Conservation (phyloP, 2,797 vertebrate species). For the Picus viridis region DNA sequence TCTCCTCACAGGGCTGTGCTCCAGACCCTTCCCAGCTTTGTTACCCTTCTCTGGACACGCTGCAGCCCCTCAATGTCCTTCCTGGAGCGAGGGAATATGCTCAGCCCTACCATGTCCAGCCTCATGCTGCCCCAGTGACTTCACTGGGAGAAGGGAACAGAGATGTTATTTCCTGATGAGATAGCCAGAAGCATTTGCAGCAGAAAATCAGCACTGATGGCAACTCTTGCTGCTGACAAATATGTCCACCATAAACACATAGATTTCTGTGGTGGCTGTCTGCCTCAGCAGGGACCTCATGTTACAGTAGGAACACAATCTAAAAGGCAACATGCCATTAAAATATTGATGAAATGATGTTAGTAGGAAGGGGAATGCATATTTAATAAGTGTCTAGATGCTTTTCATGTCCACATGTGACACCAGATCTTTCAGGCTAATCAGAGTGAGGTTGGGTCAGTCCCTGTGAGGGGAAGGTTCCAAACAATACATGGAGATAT, state of each 20-base stretch:
- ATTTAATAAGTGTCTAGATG: conserved; percentile 55
- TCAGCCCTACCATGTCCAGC: background rate
- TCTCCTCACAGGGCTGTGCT: too few species aligned
- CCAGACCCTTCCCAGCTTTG: too few species aligned
- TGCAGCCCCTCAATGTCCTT: too few species aligned
- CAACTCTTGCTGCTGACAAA: background rate
- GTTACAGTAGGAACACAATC: conserved; percentile 23
- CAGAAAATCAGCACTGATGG: background rate
- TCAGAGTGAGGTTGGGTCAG: background rate
- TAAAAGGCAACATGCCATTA: conserved; percentile 47
- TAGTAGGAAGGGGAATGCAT: conserved; percentile 44
- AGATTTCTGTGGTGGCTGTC: background rate
- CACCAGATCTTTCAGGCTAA: conserved; percentile 39
- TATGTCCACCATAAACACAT: background rate
- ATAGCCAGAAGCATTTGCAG: background rate
- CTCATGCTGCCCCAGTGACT: background rate
- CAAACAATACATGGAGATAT: background rate
- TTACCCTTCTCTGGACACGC: too few species aligned
- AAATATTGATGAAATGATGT: conserved; percentile 63
- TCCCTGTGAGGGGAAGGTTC: background rate
- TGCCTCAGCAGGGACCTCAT: background rate
- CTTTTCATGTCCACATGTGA: conserved; percentile 51
- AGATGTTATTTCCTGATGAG: background rate
- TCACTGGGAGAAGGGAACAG: background rate
- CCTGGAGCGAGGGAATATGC: background rate